These are phyloP conservation scores for Tachystola acroxantha DNA, from an alignment of 2,888 invertebrate species.

Conservation along the genomic window DNA sequence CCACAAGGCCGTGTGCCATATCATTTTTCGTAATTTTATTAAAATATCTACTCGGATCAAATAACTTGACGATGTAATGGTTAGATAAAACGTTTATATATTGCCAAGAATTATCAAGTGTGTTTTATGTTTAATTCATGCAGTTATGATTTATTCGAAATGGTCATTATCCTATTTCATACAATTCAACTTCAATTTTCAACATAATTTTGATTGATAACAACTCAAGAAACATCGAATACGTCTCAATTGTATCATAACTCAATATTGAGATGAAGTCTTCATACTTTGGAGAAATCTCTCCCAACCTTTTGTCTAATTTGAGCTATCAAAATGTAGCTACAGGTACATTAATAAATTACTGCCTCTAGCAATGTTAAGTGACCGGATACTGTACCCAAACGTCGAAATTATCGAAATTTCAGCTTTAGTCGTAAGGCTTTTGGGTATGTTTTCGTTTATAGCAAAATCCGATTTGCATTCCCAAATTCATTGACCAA, in stretches of 20 bases:
- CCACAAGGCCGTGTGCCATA: too few relatives aligned
- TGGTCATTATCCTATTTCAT: slow-evolving; percentile 1
- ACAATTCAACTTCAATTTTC: slow-evolving; percentile 4
- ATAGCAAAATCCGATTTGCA: slow-evolving; percentile 43
- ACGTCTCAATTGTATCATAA: slow-evolving; percentile 43
- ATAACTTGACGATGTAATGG: too few relatives aligned
- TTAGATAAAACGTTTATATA: too few relatives aligned
- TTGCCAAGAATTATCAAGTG: too few relatives aligned
- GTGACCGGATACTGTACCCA: slow-evolving; percentile 65
- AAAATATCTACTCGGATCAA: too few relatives aligned
- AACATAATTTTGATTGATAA: slow-evolving; percentile 29
- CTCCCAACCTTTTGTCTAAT: slow-evolving; percentile 57
- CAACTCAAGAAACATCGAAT: slow-evolving; percentile 18
- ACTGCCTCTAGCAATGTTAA: slow-evolving; percentile 58
- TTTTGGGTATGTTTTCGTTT: slow-evolving; percentile 23
- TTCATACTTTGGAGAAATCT: slow-evolving; percentile 47
- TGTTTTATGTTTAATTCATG: too few relatives aligned
- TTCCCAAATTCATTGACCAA: slow-evolving; percentile 69
- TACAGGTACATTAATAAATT: slow-evolving; percentile 66
- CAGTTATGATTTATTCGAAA: too few relatives aligned
- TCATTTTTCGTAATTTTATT: too few relatives aligned
- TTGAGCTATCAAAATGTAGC: slow-evolving; percentile 58
- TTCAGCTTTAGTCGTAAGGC: slow-evolving; percentile 13
- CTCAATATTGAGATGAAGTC: slow-evolving; percentile 53
- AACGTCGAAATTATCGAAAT: slow-evolving; percentile 11